Evolutionary conservation across 2,113 vertebrate genomes (phyloP), one percentile per base, ranked within the genome.

Genomic region (Gallinago media): DNA sequence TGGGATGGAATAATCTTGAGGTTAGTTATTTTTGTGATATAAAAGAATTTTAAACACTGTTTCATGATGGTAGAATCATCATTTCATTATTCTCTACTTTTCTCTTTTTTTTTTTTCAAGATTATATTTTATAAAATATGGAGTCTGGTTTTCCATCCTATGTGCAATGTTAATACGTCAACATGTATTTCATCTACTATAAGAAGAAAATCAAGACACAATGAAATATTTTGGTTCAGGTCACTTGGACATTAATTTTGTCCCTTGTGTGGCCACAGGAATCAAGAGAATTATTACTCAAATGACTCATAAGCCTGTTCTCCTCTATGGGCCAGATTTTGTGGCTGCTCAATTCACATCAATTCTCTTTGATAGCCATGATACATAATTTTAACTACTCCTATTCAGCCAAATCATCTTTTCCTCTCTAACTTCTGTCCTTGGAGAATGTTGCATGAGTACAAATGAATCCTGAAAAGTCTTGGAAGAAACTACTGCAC

Each of bases 181-280:
- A 46, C 8, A 46, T n/a, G 6, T 11, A 70, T 85, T 86, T 92
- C 1, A n/a, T 68, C 56, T 90, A 82, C 21, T 61, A 16, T 36
- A 88, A 76, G 46, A 91, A 42, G 12, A 74, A 91, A 80, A 95
- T 83, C 7, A 86, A 54, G 76, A 15, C 50, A 94, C 12, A 74
- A 44, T 47, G 7, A 92, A 80, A 92, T 86, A 62, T 70, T 84
- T 80, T 66, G 7, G 42, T 84, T 73, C 59, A 31, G 46, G n/a
- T 77, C 92, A 87, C 55, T 83, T 42, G 27, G 65, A 74, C 11
- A 46, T 77, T 71, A 70, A 65, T 75, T 77, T 19, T 32, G 12
- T 92, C 15, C 25, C 10, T 15, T 66, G 21, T 66, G 14, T 19
- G 21, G 27, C 8, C 50, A 32, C 6, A 44, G 27, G 7, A 19